Evolutionary conservation across 1,140 invertebrate species (phyloP), one percentile per base, ranked within the genome.

Genomic region (Brachionus plicatilis): DNA sequence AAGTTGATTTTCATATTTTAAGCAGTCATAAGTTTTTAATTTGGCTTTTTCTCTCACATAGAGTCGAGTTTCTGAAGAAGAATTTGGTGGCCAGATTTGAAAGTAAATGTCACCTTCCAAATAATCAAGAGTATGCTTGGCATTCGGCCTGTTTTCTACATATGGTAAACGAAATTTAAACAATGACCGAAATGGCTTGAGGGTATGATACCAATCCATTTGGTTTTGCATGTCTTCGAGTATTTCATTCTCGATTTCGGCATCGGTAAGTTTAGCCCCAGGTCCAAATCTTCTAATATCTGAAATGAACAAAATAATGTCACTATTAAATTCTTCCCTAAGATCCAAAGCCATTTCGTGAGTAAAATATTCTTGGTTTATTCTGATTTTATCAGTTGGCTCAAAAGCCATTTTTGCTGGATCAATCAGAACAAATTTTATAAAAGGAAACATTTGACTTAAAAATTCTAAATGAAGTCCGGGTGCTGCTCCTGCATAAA

Each of bases 401-500:
- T 53, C 3, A 14, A 78, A 11, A 6, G 12, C 17, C 24, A 78
- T 53, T 53, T 53, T 53, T 14, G 45, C 47, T 2, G 45, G 24
- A 33, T 78, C 75, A 78, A 78, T 53, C 8, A 78, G 17, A 33
- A 53, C 9, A 14, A 53, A 78, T 14, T 53, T 29, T 5, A 78
- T 7, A 33, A 53, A 33, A 12, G 75, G 75, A 78, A 78, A 78
- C 47, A 78, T n/a, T 78, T 33, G 9, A 78, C 24, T 53, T n/a
- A 78, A 53, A 53, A n/a, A 78, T 29, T 78, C 47, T n/a, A 78
- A 29, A 53, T 78, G 75, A 12, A 53, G 9, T 24, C 75, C 75
- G 17, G 75, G 75, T n/a, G 75, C 75, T 53, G 75, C 75, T 14
- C 75, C 75, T 12, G 75, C 75, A 78, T 78, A 78, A 14, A 78